These are phyloP conservation scores for Crotophaga sulcirostris DNA, from an alignment of 2,113 vertebrate genomes.

Conservation along the genomic window DNA sequence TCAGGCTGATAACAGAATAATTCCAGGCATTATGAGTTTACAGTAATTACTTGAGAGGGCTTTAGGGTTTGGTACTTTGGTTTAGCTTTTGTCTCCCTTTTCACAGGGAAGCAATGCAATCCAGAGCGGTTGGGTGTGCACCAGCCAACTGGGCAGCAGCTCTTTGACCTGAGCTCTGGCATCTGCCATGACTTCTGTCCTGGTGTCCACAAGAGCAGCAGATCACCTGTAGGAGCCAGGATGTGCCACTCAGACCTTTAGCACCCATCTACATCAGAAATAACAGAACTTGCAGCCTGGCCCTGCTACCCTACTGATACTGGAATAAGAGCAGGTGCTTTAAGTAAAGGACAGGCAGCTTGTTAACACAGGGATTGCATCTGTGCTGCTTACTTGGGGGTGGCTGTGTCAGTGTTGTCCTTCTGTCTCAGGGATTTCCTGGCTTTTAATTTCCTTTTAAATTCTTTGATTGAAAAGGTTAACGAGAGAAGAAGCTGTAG, in stretches of 20 bases:
- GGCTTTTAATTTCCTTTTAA: background rate
- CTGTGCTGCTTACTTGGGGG: background rate
- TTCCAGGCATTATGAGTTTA: background rate
- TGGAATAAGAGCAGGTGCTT: background rate
- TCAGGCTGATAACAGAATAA: background rate
- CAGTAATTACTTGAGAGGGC: background rate
- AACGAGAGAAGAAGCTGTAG: background rate
- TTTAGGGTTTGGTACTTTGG: background rate
- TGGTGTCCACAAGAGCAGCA: background rate
- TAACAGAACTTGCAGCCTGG: background rate
- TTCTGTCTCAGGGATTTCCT: background rate
- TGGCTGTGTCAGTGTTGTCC: background rate
- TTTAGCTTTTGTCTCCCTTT: constrained; percentile 32
- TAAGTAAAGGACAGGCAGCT: constrained; percentile 38
- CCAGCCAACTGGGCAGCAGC: background rate
- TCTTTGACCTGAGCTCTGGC: background rate
- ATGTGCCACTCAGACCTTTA: background rate
- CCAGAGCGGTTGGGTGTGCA: background rate
- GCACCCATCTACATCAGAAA: background rate
- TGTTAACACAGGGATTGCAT: background rate
- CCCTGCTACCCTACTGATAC: background rate
- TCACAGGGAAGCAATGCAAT: background rate
- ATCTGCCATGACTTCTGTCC: background rate
- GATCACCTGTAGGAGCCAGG: background rate
- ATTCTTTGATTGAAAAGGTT: background rate